Base-by-base conservation (phyloP, 2,888 invertebrate species). In the Dastarcus helophoroides region DNA sequence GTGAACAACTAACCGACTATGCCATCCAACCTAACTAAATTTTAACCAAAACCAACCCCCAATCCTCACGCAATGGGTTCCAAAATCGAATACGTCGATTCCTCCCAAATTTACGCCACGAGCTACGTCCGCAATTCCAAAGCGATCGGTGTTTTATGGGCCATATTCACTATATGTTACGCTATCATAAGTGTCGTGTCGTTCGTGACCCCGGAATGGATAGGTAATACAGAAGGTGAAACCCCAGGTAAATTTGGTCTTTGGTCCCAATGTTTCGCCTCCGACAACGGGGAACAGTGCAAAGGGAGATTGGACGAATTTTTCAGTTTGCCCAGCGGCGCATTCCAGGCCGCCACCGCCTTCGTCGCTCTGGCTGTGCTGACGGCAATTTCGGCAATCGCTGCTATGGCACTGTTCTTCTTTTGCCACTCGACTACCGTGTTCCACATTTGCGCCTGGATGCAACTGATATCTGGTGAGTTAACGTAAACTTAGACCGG, bases 101-200 rank as follows among this genome's bases (percentile, higher is more conserved):
- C 85, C 47, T 79, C 84, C 46, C 88, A 89, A 64, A 75, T 88
- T 60, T 85, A 88, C 65, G 86, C 86, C 41, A 84, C 88, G 37
- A 86, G 84, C 65, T 89, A 89, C 59, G 84, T 86, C 44, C 74
- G 88, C 47, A 88, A 89, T 68, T 86, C 86, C 44, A 88, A 86
- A 67, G 94, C 94, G 28, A 89, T 97, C 41, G 93, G 91, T 29
- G 93, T 95, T 37, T 71, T 95, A 45, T 97, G 97, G 97, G 94
- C 86, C 39, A 86, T 97, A 56, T 94, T 97, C 64, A 89, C 91
- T 44, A 85, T 95, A 56, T 94, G 94, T 65, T 94, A 90, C 62
- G 89, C 90, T 41, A 91, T 97, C 54, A 90, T 98, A 54, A 82
- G 84, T 51, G 88, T 94, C 14, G 90, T 97, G 16, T 86, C 91